Evolutionary conservation across 2,113 vertebrate genomes (phyloP).

Genomic region (Pipra filicauda): DNA sequence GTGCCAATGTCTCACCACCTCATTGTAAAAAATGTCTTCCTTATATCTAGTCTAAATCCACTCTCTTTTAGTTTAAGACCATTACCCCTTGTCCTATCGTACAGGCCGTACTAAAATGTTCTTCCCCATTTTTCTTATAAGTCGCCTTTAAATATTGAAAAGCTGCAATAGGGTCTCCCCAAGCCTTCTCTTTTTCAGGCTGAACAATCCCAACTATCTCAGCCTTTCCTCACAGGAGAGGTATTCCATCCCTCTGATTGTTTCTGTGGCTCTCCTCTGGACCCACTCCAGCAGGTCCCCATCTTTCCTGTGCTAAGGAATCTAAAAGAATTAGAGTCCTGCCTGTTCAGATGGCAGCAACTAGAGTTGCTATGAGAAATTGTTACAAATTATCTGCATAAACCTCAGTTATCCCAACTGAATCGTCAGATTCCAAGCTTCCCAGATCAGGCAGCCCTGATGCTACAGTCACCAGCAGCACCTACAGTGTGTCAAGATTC

Average conservation of each 20-base stretch:
- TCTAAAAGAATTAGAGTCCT: not conserved
- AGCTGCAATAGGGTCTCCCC: not conserved
- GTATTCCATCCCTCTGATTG: not conserved
- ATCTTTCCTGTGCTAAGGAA: not conserved
- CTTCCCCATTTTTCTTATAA: not conserved
- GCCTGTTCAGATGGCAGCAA: not conserved
- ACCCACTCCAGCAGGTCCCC: rapidly evolving
- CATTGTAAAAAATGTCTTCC: not conserved
- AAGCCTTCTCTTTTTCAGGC: not conserved
- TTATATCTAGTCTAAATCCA: not conserved
- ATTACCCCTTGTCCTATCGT: rapidly evolving
- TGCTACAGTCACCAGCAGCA: not conserved
- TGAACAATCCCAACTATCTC: not conserved
- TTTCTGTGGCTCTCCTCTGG: not conserved
- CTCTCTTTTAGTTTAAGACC: not conserved
- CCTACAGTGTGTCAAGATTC: not conserved
- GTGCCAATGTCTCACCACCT: not conserved
- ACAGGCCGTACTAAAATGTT: not conserved
- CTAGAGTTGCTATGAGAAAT: not conserved
- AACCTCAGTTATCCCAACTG: not conserved
- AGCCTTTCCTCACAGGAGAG: not conserved
- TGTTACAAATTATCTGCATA: not conserved
- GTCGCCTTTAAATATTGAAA: not conserved
- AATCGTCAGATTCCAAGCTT: not conserved
- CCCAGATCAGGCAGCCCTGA: not conserved